Evolutionary conservation across 2,797 vertebrate genomes (phyloP), one percentile per base, ranked within the genome.

Genomic region (Remorina albescens): DNA sequence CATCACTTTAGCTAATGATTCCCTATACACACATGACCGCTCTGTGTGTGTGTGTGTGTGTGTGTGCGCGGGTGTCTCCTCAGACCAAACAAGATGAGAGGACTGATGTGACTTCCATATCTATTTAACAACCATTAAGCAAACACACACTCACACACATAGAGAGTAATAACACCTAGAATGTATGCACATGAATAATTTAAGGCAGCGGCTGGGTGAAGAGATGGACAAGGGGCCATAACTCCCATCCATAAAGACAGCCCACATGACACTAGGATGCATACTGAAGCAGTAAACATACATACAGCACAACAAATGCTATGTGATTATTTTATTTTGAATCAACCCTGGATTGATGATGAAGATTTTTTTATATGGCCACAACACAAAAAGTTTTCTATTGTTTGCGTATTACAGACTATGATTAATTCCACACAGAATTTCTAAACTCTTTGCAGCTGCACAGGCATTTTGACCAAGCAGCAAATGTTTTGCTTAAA

Each of bases 1-100:
- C 91, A 89, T 92, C 85, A 92, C 90, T 94, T 94, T 87, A 93
- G 91, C 90, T 95, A 94, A 95, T 94, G 94, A 93, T 94, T 92
- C 86, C 82, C 90, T 86, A 88, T 88, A 90, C 86, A 81, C 86
- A 80, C 86, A 78, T 44, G 61, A 70, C 82, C 72, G 82, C 76
- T 74, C n/a, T 59, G 36, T 54, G 62, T 23, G 51, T 70, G 74
- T 57, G 58, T 50, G 34, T 67, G 65, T 61, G 54, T 18, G 67
- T 23, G 68, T 60, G 67, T 49, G 54, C 41, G 67, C 44, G 74
- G 63, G 44, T 32, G 1, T 53, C 39, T 64, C 69, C 44, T 80
- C 46, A 46, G 46, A 74, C 81, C 53, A 47, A 53, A 72, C 55
- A 67, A 88, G 82, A 90, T 82, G 88, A 82, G 84, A 86, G 82